Evolutionary conservation across 2,888 invertebrate genomes (phyloP), one percentile per base, ranked within the genome.

Genomic region (Lathronympha strigana): DNA sequence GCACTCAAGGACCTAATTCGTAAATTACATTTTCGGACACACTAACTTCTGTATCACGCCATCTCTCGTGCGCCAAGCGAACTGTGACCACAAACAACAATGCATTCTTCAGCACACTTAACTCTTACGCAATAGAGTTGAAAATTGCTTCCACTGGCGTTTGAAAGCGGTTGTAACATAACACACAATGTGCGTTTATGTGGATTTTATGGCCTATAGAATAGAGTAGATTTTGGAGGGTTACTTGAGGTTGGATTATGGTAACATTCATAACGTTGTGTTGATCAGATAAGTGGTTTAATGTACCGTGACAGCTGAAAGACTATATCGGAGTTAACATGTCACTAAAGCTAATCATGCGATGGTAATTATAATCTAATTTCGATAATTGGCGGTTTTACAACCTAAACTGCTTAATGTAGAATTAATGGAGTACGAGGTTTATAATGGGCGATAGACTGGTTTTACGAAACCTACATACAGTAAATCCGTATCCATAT

Each of bases 261-360:
- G 17, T 43, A 4, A 25, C 25, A 19, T n/a, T n/a, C n/a, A n/a
- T 55, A 31, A 13, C 19, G 13, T 47, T 58, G 21, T 54, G 47
- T 17, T 40, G 43, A 63, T 63, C 63, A 58, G 58, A 64, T 60
- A 64, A 53, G 19, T 21, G 28, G 1, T 2, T 23, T 45, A 58
- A 58, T 58, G 63, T 11, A 5, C 33, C 60, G 58, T 53, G 45
- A 58, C 47, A 19, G n/a, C 43, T 23, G 53, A 13, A 47, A 33
- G 21, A 33, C 31, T 19, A 50, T 63, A 33, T 50, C 51, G 25
- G 45, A 58, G 58, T 58, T 51, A 45, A 47, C 58, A 49, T 50
- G 57, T 64, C 57, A 63, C 40, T 55, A 53, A 31, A 21, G 17
- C 57, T 45, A 19, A 57, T 43, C 43, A 57, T 57, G 58, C 58